phyloP scores from a whole-genome alignment of 2,113 vertebrate genomes.

The Struthio camelus region DNA sequence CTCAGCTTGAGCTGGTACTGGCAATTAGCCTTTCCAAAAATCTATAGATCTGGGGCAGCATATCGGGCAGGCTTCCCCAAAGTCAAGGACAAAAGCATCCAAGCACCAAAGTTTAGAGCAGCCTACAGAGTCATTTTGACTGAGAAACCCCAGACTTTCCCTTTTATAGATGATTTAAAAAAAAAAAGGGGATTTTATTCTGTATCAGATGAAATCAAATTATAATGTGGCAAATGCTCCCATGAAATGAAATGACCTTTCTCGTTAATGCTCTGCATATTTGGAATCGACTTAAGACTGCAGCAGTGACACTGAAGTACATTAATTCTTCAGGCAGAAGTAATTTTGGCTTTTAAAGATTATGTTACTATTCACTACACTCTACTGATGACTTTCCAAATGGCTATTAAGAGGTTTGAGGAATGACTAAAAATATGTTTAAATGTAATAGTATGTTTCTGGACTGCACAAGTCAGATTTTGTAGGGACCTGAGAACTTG shows the following conservation, averaged over 20 bases:
- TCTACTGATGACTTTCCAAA: neutral
- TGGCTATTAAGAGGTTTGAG: neutral
- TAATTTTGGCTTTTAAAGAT: neutral
- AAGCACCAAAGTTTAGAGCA: neutral
- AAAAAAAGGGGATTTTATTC: neutral
- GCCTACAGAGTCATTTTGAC: neutral
- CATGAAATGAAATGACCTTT: neutral
- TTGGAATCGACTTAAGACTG: neutral
- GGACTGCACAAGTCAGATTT: neutral
- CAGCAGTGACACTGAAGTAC: neutral
- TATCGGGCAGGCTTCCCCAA: neutral
- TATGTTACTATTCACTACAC: neutral
- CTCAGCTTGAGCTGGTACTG: neutral
- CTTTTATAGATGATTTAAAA: neutral
- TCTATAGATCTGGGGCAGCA: neutral
- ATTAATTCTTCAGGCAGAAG: neutral
- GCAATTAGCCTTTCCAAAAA: neutral
- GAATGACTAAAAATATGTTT: neutral
- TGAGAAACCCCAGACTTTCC: neutral
- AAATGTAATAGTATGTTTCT: neutral
- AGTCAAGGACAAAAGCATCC: neutral
- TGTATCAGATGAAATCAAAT: accelerated
- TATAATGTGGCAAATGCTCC: neutral
- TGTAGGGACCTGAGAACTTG: neutral
- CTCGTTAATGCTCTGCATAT: neutral